A percentile compares a stretch with the other conserved stretches of the same genome.
Evolutionary conservation across 2,113 vertebrate species (phyloP).

Genomic region (Megaleporinus macrocephalus): DNA sequence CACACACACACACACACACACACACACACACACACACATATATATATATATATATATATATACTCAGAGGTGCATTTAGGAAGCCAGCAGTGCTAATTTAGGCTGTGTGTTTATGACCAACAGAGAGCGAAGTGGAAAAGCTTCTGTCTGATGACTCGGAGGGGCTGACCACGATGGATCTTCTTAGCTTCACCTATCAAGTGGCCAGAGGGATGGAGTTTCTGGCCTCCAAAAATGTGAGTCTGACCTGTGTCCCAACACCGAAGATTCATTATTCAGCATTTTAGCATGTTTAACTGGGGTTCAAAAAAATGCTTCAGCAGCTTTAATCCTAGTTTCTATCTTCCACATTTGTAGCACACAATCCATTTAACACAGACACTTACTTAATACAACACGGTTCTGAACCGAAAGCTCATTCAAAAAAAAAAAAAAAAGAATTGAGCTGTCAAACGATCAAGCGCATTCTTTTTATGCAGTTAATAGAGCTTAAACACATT

Average conservation of each 20-base stretch:
- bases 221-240: conserved; percentile 96
- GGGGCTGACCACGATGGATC: conserved; percentile 89
- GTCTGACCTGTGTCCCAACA: conserved; percentile 57
- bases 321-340: background rate
- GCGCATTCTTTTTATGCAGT: too few relatives aligned
- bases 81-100: conserved; percentile 8
- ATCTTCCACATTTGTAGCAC: background rate
- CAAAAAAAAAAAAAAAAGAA: too few relatives aligned
- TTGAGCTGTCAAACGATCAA: too few relatives aligned
- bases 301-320: background rate
- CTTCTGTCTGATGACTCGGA: conserved; percentile 88
- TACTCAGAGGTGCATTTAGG: background rate
- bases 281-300: background rate
- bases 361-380: background rate
- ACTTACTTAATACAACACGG: too few relatives aligned
- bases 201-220: conserved; percentile 98
- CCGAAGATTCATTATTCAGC: background rate
- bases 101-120: conserved; percentile 38
- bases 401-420: too few relatives aligned
- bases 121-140: conserved; percentile 87
- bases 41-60: too few relatives aligned
- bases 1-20: background rate
- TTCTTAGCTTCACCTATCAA: conserved; percentile 97
- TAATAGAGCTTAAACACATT: too few relatives aligned
- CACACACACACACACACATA: too few relatives aligned